Evolutionary conservation across 2,888 invertebrate genomes (phyloP).

Genomic region (Clostera curtula): DNA sequence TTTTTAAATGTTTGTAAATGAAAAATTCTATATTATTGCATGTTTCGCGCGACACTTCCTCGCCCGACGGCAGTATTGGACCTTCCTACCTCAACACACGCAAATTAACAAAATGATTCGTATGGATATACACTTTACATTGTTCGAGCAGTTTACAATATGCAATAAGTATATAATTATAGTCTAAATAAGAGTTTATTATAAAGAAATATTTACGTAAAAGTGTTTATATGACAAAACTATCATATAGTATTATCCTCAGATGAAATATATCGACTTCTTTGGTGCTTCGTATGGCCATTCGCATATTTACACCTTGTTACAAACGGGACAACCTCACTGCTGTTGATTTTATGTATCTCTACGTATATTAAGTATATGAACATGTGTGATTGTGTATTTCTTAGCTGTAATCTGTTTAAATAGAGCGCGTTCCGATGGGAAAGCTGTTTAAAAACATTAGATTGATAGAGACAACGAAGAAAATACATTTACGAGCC

Average conservation of each 20-base stretch:
- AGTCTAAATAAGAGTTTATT: slow-evolving; percentile 69
- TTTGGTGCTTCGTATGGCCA: slow-evolving; percentile 66
- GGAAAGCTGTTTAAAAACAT: no score
- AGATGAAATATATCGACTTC: slow-evolving; percentile 48
- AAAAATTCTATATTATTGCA: slow-evolving; percentile 28
- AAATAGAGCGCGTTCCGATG: slow-evolving; percentile 12
- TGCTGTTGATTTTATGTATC: slow-evolving; percentile 39
- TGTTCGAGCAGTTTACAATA: slow-evolving; percentile 58
- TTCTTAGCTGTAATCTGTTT: slow-evolving; percentile 39
- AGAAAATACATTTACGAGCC: no score
- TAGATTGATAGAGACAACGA: no score
- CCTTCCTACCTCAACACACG: slow-evolving; percentile 71
- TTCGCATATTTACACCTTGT: slow-evolving; percentile 63
- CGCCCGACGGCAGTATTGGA: slow-evolving; percentile 34
- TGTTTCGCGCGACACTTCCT: slow-evolving; percentile 22
- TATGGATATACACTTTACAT: slow-evolving; percentile 53
- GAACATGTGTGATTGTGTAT: slow-evolving; percentile 29
- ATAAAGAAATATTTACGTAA: slow-evolving; percentile 69
- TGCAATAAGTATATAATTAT: slow-evolving; percentile 61
- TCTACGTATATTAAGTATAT: slow-evolving; percentile 36
- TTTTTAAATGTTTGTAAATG: slow-evolving; percentile 61
- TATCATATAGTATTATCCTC: slow-evolving; percentile 52
- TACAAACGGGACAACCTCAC: slow-evolving; percentile 48
- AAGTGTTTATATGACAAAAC: slow-evolving; percentile 56
- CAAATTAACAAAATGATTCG: slow-evolving; percentile 53